A percentile compares a stretch with the other conserved stretches of the same genome.
Evolutionary conservation across 1,140 invertebrate species (phyloP).

Genomic region (Drosophila setifemur): DNA sequence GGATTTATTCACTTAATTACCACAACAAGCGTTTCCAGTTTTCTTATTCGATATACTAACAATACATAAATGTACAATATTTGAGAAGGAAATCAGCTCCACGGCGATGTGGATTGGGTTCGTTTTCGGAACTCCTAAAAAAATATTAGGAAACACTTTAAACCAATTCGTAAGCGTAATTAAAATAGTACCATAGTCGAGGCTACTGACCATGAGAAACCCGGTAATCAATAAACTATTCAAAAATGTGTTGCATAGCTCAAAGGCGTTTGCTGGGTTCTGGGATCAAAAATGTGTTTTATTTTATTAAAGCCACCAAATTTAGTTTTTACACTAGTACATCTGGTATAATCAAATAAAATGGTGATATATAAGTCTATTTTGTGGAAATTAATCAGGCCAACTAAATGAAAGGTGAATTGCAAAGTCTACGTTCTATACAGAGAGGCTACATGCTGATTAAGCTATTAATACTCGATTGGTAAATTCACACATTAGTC

Average conservation of each 20-base stretch:
- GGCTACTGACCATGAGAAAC: too few species aligned
- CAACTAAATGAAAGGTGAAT: neutral
- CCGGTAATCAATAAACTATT: neutral
- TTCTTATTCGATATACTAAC: conserved; percentile 79
- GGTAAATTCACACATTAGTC: conserved; percentile 66
- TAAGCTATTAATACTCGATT: conserved; percentile 79
- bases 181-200: neutral
- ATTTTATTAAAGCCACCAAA: too few species aligned
- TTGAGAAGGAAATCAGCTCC: conserved; percentile 10
- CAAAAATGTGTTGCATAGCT: too few species aligned
- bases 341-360: too few species aligned
- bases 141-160: neutral
- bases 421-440: conserved; percentile 59
- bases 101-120: conserved; percentile 4
- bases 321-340: too few species aligned
- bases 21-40: conserved; percentile 79
- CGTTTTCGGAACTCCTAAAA: neutral
- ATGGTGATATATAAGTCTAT: too few species aligned
- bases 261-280: too few species aligned
- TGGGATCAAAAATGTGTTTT: too few species aligned
- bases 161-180: too few species aligned
- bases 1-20: conserved; percentile 60
- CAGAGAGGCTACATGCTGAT: conserved; percentile 70
- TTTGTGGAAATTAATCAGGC: too few species aligned
- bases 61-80: conserved; percentile 57